Evolutionary conservation across 2,888 invertebrate species (phyloP).

Genomic region (Hydriomena furcata): DNA sequence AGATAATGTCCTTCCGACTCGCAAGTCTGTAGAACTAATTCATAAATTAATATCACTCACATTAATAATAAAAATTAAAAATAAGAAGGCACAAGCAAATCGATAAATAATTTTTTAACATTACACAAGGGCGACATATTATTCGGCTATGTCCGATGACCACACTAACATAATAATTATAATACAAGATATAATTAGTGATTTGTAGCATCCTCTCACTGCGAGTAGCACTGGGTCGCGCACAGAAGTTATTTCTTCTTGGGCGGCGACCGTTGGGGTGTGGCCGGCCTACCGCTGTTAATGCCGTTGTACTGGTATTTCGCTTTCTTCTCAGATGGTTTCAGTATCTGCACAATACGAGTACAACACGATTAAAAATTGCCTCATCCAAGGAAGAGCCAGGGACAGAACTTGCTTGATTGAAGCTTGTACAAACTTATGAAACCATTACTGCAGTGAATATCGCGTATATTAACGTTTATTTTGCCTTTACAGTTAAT

Average conservation of each 20-base stretch:
- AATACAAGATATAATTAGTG: constrained; percentile 79
- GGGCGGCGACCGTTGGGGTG: constrained; percentile 91
- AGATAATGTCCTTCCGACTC: constrained; percentile 57
- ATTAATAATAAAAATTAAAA: constrained; percentile 74
- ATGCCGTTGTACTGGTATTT: constrained; percentile 98
- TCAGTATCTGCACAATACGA: constrained; percentile 92
- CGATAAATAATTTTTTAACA: constrained; percentile 76
- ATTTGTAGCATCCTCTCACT: constrained; percentile 82
- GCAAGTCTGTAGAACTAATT: constrained; percentile 70
- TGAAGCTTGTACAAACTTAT: no score
- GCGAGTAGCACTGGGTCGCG: constrained; percentile 78
- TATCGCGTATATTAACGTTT: no score
- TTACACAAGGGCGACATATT: constrained; percentile 56
- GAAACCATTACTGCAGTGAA: no score
- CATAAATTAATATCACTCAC: constrained; percentile 81
- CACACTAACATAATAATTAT: constrained; percentile 74
- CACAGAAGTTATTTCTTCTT: constrained; percentile 87
- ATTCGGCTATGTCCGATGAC: constrained; percentile 76
- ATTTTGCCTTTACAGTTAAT: no score
- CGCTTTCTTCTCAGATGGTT: constrained; percentile 99
- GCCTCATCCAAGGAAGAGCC: no score
- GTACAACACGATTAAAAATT: neutral
- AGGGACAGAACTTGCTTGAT: no score
- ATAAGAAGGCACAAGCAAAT: constrained; percentile 81
- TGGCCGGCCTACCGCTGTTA: constrained; percentile 93